A percentile compares a stretch with the other conserved stretches of the same genome.
phyloP scores from a whole-genome alignment of 2,888 invertebrate species.

The Tipula confusa region DNA sequence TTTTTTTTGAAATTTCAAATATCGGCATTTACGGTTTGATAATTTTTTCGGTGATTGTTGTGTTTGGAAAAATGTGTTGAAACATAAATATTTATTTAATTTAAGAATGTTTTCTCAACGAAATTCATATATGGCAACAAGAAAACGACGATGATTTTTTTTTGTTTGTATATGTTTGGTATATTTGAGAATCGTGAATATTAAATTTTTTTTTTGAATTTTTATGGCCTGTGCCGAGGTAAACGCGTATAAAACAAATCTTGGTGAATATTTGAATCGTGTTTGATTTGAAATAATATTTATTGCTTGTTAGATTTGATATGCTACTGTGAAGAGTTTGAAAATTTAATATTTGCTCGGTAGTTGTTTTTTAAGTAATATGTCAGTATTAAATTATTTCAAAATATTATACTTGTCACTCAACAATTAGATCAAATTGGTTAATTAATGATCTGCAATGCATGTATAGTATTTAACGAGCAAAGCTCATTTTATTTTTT shows the following conservation, averaged over 20 bases:
- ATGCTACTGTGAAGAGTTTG: not conserved
- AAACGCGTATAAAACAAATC: not conserved
- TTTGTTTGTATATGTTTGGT: not conserved
- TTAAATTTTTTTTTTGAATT: not conserved
- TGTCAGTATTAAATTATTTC: no score
- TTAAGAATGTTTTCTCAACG: slow-evolving; percentile 20
- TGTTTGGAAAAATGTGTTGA: slow-evolving; percentile 25
- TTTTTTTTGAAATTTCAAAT: slow-evolving; percentile 21
- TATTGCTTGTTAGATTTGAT: not conserved
- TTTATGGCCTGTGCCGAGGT: not conserved
- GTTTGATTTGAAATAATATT: not conserved
- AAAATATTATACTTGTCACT: no score
- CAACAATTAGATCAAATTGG: no score
- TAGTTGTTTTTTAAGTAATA: no score
- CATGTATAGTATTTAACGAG: no score
- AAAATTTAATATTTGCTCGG: not conserved
- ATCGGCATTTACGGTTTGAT: slow-evolving; percentile 25
- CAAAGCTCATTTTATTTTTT: no score
- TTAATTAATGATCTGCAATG: no score
- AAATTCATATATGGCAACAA: not conserved
- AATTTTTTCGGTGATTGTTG: slow-evolving; percentile 20
- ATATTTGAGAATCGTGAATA: not conserved
- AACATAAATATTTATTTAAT: slow-evolving; percentile 20
- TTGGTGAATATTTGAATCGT: not conserved
- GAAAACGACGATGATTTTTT: not conserved